Percentiles rank a stretch among this genome's conserved stretches.
These are phyloP conservation scores for Tylochromis polylepis DNA, from an alignment of 2,113 vertebrate genomes.

Conservation along the genomic window DNA sequence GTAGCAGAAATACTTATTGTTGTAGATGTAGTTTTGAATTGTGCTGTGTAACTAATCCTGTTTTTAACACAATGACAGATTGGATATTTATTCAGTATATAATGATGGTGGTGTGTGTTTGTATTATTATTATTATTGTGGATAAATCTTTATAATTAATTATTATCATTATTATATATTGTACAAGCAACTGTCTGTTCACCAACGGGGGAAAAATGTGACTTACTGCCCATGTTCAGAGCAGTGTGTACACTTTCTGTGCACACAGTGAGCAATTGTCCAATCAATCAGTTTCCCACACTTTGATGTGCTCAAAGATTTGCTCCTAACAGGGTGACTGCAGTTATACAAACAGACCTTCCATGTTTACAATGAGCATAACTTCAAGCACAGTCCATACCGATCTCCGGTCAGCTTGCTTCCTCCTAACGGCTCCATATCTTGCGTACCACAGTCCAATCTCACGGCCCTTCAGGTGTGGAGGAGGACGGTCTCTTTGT, in stretches of 20 bases:
- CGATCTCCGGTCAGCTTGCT: conserved; percentile 86
- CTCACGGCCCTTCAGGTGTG: conserved; percentile 87
- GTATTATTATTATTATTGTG: neutral
- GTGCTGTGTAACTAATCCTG: neutral
- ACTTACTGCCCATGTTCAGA: neutral
- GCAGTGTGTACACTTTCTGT: neutral
- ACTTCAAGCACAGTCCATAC: conserved; percentile 56
- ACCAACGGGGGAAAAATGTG: neutral
- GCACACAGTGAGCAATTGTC: neutral
- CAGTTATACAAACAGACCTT: neutral
- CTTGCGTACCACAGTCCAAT: conserved; percentile 97
- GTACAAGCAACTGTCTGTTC: neutral
- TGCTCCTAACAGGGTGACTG: neutral
- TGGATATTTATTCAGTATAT: neutral
- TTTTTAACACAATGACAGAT: neutral
- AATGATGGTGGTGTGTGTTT: neutral
- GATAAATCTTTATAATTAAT: neutral
- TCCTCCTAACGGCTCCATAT: conserved; percentile 82
- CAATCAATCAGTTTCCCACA: neutral
- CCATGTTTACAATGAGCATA: neutral
- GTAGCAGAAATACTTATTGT: neutral
- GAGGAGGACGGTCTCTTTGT: conserved; percentile 80
- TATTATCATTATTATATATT: neutral
- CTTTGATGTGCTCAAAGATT: neutral
- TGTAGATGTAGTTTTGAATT: neutral